Percentiles rank a stretch among this genome's conserved stretches.
Conservation (phyloP, 2,797 vertebrate genomes). For the Neosalanx taihuensis region DNA sequence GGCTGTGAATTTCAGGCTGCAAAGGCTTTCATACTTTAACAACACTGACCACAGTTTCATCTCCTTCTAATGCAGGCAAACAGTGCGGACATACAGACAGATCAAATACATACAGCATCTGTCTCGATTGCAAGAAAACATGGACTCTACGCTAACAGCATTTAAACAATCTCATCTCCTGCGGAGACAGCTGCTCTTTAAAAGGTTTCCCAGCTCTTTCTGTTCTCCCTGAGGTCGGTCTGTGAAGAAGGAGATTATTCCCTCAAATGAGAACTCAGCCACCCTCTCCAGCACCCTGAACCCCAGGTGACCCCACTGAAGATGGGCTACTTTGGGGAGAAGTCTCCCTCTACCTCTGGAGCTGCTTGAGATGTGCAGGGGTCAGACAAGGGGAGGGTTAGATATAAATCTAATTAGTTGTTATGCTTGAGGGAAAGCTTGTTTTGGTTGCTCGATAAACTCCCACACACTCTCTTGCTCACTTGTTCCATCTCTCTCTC, state of each 20-base stretch:
- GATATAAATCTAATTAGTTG: slow-evolving; percentile 77
- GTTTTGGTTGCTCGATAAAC: slow-evolving; percentile 68
- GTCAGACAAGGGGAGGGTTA: slow-evolving; percentile 64
- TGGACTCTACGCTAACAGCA: background rate
- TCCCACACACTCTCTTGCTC: slow-evolving; percentile 56
- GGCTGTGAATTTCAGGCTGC: no score
- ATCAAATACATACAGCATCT: no score
- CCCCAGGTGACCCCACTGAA: background rate
- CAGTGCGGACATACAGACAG: no score
- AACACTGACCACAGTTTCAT: no score
- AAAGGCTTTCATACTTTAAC: no score
- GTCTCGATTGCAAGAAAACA: no score
- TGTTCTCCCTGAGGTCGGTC: background rate
- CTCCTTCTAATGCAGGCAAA: no score
- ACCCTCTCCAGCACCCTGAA: background rate
- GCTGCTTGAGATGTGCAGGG: slow-evolving; percentile 66
- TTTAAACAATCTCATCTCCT: background rate
- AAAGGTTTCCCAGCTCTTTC: background rate
- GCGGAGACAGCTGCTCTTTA: no score
- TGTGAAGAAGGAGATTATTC: slow-evolving; percentile 5
- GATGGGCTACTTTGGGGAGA: slow-evolving; percentile 50
- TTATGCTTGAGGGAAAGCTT: slow-evolving; percentile 69
- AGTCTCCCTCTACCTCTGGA: slow-evolving; percentile 37
- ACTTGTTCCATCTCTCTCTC: slow-evolving; percentile 30
- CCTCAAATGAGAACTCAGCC: slow-evolving; percentile 16